phyloP scores from a whole-genome alignment of 2,888 invertebrate species.

The Tipula vernalis region DNA sequence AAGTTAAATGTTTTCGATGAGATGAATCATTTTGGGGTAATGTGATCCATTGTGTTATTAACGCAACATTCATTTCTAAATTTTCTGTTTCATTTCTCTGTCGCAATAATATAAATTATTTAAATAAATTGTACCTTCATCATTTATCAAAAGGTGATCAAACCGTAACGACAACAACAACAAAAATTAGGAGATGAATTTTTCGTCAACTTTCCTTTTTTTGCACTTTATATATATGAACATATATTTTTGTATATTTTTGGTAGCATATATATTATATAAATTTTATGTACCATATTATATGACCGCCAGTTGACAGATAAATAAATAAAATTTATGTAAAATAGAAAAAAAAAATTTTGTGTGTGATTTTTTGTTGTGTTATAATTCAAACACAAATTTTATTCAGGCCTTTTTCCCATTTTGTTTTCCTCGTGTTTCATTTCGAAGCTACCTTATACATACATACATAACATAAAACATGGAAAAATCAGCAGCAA shows the following conservation, averaged over 20 bases:
- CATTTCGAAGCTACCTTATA: not conserved
- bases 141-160: not conserved
- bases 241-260: not conserved
- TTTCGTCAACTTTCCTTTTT: not conserved
- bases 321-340: not conserved
- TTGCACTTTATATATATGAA: not conserved
- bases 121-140: not conserved
- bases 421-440: not conserved
- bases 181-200: not conserved
- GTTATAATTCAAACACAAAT: not conserved
- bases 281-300: not conserved
- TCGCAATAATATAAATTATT: not conserved
- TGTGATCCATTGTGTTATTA: too few relatives aligned
- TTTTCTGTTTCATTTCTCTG: too few relatives aligned
- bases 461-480: not conserved
- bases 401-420: not conserved
- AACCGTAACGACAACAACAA: not conserved
- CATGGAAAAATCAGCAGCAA: not conserved
- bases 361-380: not conserved
- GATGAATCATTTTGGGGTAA: too few relatives aligned
- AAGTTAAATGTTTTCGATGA: too few relatives aligned
- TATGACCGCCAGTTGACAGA: not conserved
- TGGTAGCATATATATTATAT: not conserved
- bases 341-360: not conserved
- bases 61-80: too few relatives aligned